These are phyloP conservation scores for Pocillopora verrucosa DNA, from an alignment of 64 coral and sea anemone species.

Conservation along the genomic window DNA sequence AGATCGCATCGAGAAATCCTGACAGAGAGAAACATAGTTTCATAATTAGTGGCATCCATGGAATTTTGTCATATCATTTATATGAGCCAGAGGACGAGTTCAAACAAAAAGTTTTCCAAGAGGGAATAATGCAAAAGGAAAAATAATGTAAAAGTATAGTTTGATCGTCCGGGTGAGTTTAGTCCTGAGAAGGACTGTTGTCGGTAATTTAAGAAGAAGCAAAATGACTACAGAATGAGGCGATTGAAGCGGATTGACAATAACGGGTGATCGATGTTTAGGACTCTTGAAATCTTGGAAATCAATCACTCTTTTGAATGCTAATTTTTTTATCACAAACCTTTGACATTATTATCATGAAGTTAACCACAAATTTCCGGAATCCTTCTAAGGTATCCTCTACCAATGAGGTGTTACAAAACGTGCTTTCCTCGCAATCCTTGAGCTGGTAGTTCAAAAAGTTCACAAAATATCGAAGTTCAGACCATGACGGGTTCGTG, in stretches of 20 bases:
- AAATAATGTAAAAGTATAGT: too few species aligned
- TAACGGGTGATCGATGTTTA: too few species aligned
- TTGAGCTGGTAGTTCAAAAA: constrained; percentile 56
- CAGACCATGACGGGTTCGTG: constrained; percentile 49
- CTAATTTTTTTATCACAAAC: neutral
- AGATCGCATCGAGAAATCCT: constrained; percentile 84
- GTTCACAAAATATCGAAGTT: constrained; percentile 49
- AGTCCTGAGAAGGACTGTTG: too few species aligned
- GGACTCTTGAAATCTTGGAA: too few species aligned
- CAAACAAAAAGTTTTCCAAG: too few species aligned
- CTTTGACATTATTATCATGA: constrained; percentile 65
- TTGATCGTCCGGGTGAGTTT: too few species aligned
- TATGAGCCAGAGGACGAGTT: too few species aligned
- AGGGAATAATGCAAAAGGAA: too few species aligned
- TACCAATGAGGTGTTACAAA: constrained; percentile 1
- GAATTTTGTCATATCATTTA: neutral
- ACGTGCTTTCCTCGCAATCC: constrained; percentile 47
- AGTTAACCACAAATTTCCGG: constrained; percentile 44
- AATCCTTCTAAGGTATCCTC: constrained; percentile 64
- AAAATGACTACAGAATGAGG: too few species aligned
- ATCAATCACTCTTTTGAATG: neutral
- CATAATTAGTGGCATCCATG: neutral
- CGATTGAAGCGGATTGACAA: too few species aligned
- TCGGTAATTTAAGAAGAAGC: too few species aligned
- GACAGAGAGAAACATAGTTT: neutral